A percentile compares a stretch with the other conserved stretches of the same genome.
phyloP scores from a whole-genome alignment of 2,888 invertebrate genomes.

The Noctua pronuba region DNA sequence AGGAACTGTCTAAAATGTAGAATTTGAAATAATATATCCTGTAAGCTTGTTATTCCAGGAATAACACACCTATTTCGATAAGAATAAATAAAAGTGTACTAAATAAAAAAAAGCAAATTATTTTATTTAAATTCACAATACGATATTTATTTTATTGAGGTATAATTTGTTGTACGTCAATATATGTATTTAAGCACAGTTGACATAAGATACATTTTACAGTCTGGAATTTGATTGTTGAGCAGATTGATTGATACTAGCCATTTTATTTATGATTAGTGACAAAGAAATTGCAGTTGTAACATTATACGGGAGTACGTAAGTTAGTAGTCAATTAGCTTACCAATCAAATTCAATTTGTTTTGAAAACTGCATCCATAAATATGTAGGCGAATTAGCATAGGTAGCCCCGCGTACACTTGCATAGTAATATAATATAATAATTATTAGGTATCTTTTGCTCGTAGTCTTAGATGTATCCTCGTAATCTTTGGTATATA shows the following conservation, averaged over 20 bases:
- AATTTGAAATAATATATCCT: neutral
- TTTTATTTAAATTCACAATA: constrained; percentile 29
- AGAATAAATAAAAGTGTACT: constrained; percentile 29
- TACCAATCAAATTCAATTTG: constrained; percentile 19
- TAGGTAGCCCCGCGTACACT: neutral
- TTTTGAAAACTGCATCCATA: neutral
- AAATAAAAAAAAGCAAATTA: neutral
- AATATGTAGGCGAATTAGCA: neutral
- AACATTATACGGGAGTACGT: neutral
- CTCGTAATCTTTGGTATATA: constrained; percentile 27
- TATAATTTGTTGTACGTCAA: constrained; percentile 36
- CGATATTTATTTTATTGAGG: constrained; percentile 34
- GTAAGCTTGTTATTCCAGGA: neutral
- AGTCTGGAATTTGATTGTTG: constrained; percentile 2
- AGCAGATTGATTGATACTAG: constrained; percentile 7
- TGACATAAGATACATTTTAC: neutral
- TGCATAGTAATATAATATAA: neutral
- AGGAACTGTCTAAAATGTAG: constrained; percentile 75
- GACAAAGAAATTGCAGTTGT: neutral
- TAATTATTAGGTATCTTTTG: neutral
- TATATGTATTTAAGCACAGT: neutral
- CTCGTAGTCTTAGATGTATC: neutral
- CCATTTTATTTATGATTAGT: neutral
- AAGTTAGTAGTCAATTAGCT: constrained; percentile 12
- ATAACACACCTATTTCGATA: constrained; percentile 1